These are phyloP conservation scores for Protobothrops mucrosquamatus DNA, from an alignment of 2,113 vertebrate species.

Conservation along the genomic window DNA sequence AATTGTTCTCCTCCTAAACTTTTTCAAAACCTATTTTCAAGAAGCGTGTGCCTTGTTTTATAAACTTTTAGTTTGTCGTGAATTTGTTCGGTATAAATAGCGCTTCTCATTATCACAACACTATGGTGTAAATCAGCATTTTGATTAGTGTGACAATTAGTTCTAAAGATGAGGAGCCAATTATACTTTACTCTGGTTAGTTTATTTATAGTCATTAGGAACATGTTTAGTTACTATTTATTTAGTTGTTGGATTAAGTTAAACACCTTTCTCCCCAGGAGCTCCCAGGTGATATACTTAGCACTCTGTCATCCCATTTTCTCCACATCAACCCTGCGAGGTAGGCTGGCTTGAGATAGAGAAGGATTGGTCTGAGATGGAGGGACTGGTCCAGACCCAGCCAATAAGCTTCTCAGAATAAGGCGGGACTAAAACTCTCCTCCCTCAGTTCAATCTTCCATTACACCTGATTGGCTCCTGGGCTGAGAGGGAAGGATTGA, in stretches of 20 bases:
- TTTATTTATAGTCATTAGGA: background rate
- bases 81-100: background rate
- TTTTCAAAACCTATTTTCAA: background rate
- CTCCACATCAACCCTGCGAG: background rate
- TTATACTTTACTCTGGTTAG: background rate
- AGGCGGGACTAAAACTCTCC: background rate
- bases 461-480: background rate
- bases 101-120: background rate
- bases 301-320: background rate
- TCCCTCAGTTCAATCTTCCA: background rate
- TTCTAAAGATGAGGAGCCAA: background rate
- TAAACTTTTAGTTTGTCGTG: background rate
- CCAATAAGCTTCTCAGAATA: background rate
- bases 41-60: background rate
- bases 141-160: background rate
- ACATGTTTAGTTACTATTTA: background rate
- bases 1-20: background rate
- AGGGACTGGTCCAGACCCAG: background rate
- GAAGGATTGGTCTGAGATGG: background rate
- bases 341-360: background rate
- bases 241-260: background rate
- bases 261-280: background rate
- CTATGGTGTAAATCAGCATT: background rate
- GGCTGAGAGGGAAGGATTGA: background rate
- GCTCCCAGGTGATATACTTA: background rate